A percentile compares a stretch with the other conserved stretches of the same genome.
These are phyloP conservation scores for Valencia hispanica DNA, from an alignment of 2,797 vertebrate species.

Conservation along the genomic window DNA sequence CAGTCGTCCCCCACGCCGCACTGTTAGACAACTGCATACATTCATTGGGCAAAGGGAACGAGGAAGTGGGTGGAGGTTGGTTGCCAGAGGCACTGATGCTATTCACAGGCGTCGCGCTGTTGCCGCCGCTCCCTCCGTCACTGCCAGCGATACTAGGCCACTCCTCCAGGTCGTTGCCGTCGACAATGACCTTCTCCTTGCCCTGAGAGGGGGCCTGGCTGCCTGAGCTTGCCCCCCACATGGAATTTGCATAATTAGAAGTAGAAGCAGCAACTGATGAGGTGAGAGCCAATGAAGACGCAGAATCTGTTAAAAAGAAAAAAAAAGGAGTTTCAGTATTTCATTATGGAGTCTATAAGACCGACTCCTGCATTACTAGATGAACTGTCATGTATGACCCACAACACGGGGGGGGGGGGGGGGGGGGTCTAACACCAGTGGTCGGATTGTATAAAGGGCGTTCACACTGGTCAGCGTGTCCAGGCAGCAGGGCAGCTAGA, in stretches of 20 bases:
- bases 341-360: not conserved
- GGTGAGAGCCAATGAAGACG: slow-evolving; percentile 81
- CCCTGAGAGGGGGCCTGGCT: slow-evolving; percentile 95
- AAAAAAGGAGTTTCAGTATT: not conserved
- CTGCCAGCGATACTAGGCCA: slow-evolving; percentile 98
- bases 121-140: slow-evolving; percentile 83
- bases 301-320: slow-evolving; percentile 85
- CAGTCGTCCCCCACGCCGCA: slow-evolving; percentile 79
- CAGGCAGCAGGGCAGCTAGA: too few species aligned
- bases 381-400: too few species aligned
- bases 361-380: not conserved
- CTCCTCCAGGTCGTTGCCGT: slow-evolving; percentile 98
- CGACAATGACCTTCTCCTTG: slow-evolving; percentile 99
- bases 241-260: slow-evolving; percentile 99
- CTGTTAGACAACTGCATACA: slow-evolving; percentile 83
- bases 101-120: slow-evolving; percentile 86
- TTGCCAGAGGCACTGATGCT: slow-evolving; percentile 92
- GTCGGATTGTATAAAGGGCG: too few species aligned
- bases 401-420: not conserved
- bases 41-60: slow-evolving; percentile 85
- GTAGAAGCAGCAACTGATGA: slow-evolving; percentile 87
- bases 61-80: slow-evolving; percentile 84
- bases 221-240: slow-evolving; percentile 95
- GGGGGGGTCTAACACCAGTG: too few species aligned
- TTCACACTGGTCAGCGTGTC: too few species aligned